Conservation (phyloP, 2,797 vertebrate species). For the Bradypus variegatus region DNA sequence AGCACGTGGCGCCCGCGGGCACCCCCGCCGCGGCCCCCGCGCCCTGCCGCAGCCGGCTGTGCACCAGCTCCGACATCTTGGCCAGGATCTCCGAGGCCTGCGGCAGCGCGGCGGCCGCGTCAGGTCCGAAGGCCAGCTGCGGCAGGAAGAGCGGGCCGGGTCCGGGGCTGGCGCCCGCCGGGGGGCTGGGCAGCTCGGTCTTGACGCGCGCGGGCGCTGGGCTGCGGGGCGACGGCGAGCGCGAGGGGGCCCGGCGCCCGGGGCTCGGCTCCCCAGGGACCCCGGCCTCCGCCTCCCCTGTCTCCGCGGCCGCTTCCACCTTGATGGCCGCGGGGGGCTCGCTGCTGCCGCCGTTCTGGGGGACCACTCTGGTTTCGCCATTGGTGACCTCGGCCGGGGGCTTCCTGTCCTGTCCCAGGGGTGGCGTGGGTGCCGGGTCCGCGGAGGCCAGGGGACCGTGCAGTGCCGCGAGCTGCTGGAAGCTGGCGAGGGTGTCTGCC, state of each 20-base stretch:
- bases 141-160: conserved; percentile 85
- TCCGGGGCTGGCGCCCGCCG: conserved; percentile 88
- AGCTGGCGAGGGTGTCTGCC: conserved; percentile 79
- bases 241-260: conserved; percentile 62
- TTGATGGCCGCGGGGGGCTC: conserved; percentile 74
- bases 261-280: not conserved
- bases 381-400: conserved; percentile 70
- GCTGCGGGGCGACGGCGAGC: conserved; percentile 80
- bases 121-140: conserved; percentile 86
- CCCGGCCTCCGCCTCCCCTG: conserved; percentile 68
- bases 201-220: conserved; percentile 78
- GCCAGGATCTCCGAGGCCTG: conserved; percentile 96
- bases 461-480: conserved; percentile 86
- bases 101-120: conserved; percentile 80
- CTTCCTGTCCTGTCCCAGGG: conserved; percentile 24
- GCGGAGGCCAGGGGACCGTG: conserved; percentile 70
- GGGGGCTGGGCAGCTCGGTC: conserved; percentile 88
- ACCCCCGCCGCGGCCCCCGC: conserved; percentile 64
- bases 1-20: conserved; percentile 89
- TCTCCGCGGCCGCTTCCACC: conserved; percentile 79
- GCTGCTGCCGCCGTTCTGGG: conserved; percentile 64
- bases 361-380: conserved; percentile 71
- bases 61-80: conserved; percentile 98
- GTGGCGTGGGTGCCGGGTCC: conserved; percentile 55
- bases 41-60: conserved; percentile 89